Base-by-base conservation (phyloP, 2,888 invertebrate species). In the Marasmarcha lunaedactyla region DNA sequence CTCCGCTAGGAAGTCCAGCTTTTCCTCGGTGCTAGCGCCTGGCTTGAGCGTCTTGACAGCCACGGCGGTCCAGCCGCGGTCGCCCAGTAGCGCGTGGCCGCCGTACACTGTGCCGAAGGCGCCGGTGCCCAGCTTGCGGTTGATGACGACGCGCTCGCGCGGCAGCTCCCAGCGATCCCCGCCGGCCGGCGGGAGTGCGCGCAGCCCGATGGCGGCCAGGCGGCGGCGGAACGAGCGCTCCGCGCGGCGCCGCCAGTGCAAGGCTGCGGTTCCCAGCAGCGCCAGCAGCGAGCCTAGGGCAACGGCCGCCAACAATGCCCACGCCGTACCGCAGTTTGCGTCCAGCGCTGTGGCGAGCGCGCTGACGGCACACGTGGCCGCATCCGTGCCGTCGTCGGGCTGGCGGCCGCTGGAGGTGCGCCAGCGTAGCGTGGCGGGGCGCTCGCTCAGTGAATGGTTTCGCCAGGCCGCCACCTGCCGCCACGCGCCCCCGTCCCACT, bases 81-180 rank as follows among this genome's bases (percentile, higher is more conserved):
- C 74, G 14, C 59, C 59, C 40, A 92, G 86, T 49, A 89, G 86
- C 1, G 94, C 92, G 71, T 96, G 95, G 0, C 97, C 97, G 26
- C 94, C 94, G 67, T 94, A 96, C 1, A 96, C 96, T 0, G 91
- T 94, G 5, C 97, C 97, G 66, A 96, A 97, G 0, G 95, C 95
- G 11, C 96, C 97, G 65, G 94, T 93, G 6, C 92, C 96, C 14
- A 95, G 76, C 62, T 90, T 91, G 13, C 94, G 85, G 74, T 94
- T 95, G 47, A 95, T 90, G 13, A 95, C 94, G 15, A 97, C 91
- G 40, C 89, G 86, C 53, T 94, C 92, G 39, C 94, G 86, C 0
- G 92, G 88, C 36, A 96, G 86, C 69, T 97, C 96, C 94, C 95
- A 96, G 55, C 92, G 91, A 64, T 95, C 94, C 27, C 94, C 73